Conservation (phyloP, 2,797 vertebrate species). For the Triplophysa yarkandensis region DNA sequence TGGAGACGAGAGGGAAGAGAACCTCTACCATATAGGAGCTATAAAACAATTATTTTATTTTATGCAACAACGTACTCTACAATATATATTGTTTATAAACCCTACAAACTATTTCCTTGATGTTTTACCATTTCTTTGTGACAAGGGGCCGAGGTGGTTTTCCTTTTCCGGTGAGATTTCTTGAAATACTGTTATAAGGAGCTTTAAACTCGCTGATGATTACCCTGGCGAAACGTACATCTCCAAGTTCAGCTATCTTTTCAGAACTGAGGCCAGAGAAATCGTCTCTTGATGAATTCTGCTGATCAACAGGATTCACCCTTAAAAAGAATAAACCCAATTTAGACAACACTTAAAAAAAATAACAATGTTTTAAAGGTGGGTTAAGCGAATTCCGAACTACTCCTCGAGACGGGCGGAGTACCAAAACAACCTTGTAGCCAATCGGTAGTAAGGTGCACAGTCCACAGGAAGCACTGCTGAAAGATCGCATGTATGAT, state of each 20-base stretch:
- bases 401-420: too few species aligned
- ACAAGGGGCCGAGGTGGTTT: slow-evolving; percentile 76
- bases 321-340: slow-evolving; percentile 53
- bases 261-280: slow-evolving; percentile 69
- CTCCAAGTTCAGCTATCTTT: slow-evolving; percentile 76
- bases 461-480: too few species aligned
- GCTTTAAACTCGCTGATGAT: slow-evolving; percentile 79
- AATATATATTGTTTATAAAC: background rate
- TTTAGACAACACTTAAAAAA: background rate
- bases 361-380: too few species aligned
- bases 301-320: slow-evolving; percentile 38
- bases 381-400: too few species aligned
- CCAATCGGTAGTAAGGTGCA: too few species aligned
- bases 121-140: slow-evolving; percentile 79
- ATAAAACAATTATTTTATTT: background rate
- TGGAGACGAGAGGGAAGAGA: slow-evolving; percentile 78
- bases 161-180: slow-evolving; percentile 67
- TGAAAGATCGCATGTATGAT: too few species aligned
- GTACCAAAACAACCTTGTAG: too few species aligned
- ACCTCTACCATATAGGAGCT: slow-evolving; percentile 95
- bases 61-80: background rate
- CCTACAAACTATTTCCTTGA: background rate
- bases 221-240: slow-evolving; percentile 77
- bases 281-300: slow-evolving; percentile 25
- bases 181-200: slow-evolving; percentile 62